phyloP scores from a whole-genome alignment of 1,140 invertebrate genomes.

The Solen grandis region DNA sequence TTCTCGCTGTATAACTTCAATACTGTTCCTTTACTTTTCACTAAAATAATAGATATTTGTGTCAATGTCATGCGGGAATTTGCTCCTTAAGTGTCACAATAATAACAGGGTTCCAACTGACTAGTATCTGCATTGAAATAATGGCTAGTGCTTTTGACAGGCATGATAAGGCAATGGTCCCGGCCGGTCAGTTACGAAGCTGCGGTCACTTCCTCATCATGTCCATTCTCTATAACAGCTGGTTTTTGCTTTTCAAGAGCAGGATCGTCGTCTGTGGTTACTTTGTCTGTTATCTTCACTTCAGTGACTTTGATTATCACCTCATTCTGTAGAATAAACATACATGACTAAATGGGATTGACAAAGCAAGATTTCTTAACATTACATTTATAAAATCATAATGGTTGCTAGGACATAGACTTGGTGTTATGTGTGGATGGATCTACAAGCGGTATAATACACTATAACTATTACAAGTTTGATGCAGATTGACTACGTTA shows the following conservation, averaged over 20 bases:
- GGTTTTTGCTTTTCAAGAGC: constrained; percentile 38
- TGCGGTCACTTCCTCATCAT: constrained; percentile 39
- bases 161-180: too few relatives aligned
- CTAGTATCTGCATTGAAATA: neutral
- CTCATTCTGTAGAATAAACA: constrained; percentile 40
- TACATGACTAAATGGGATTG: neutral
- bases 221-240: constrained; percentile 8
- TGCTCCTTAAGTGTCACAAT: neutral
- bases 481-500: too few relatives aligned
- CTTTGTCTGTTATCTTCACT: constrained; percentile 41
- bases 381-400: neutral
- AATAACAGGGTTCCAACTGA: neutral
- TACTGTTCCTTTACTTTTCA: too few relatives aligned
- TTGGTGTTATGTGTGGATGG: neutral
- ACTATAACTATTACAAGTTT: too few relatives aligned
- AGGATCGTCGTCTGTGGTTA: constrained; percentile 17
- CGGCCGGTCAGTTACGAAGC: constrained; percentile 25
- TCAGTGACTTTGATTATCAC: constrained; percentile 38
- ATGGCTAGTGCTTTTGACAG: too few relatives aligned
- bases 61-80: neutral
- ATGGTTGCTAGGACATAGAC: neutral
- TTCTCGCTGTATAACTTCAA: too few relatives aligned
- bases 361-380: neutral
- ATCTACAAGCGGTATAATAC: too few relatives aligned
- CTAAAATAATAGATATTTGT: neutral